Conservation (phyloP, 2,113 vertebrate genomes). For the Ibidorhyncha struthersii region DNA sequence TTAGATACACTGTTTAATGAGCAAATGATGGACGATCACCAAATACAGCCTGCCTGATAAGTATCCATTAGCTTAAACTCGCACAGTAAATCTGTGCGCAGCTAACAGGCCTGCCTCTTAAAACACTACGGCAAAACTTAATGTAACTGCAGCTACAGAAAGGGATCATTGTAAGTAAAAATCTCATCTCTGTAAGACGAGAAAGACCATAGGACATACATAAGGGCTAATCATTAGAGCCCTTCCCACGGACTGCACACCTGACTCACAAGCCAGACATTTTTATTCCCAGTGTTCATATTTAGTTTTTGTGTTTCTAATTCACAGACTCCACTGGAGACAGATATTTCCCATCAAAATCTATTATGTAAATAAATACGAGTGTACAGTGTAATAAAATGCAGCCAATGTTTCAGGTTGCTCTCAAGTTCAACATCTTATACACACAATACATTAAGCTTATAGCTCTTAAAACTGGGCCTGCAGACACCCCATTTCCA, state of each 20-base stretch:
- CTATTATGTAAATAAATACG: constrained; percentile 47
- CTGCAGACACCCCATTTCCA: neutral
- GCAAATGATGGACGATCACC: constrained; percentile 73
- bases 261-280: neutral
- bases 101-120: constrained; percentile 6
- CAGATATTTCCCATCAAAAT: constrained; percentile 43
- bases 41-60: constrained; percentile 64
- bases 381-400: neutral
- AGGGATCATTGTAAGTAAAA: neutral
- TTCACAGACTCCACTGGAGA: constrained; percentile 38
- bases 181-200: neutral
- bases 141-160: neutral
- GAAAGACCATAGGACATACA: neutral
- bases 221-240: constrained; percentile 31
- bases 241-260: neutral
- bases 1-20: constrained; percentile 72
- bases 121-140: neutral
- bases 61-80: constrained; percentile 69
- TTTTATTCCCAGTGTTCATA: constrained; percentile 46
- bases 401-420: neutral
- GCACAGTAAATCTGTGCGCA: constrained; percentile 32
- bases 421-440: neutral
- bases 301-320: constrained; percentile 49
- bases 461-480: neutral
- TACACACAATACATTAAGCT: neutral